These are phyloP conservation scores for Triplophysa rosa DNA, from an alignment of 2,113 vertebrate species.

Conservation along the genomic window DNA sequence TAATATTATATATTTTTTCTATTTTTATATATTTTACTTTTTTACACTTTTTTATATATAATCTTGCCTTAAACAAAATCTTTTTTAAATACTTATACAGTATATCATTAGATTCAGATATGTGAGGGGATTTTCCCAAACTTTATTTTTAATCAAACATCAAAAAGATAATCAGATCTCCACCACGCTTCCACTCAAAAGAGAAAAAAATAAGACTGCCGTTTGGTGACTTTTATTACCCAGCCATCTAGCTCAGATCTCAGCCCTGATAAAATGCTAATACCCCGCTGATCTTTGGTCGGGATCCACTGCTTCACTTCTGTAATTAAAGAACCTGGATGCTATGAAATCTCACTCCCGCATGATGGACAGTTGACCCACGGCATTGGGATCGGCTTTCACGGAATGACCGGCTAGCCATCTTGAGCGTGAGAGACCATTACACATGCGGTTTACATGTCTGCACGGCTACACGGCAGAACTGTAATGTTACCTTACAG, in stretches of 20 bases:
- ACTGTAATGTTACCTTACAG: constrained; percentile 38
- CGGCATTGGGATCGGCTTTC: constrained; percentile 56
- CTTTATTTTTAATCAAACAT: neutral
- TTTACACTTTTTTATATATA: too few species aligned
- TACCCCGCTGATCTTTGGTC: constrained; percentile 19
- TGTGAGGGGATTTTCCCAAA: neutral
- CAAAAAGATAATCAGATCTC: neutral
- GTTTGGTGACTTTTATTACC: constrained; percentile 11
- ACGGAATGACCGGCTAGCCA: constrained; percentile 51
- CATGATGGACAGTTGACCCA: constrained; percentile 61
- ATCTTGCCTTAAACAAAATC: too few species aligned
- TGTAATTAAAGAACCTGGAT: constrained; percentile 42
- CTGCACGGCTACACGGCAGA: constrained; percentile 28
- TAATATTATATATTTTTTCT: too few species aligned
- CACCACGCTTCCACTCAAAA: neutral
- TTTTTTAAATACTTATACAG: neutral
- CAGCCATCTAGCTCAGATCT: constrained; percentile 5
- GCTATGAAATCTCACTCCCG: constrained; percentile 30
- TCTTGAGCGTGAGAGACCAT: constrained; percentile 10
- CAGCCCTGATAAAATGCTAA: constrained; percentile 28
- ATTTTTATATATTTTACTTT: neutral
- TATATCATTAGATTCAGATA: neutral
- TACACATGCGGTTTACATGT: constrained; percentile 37
- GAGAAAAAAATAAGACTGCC: constrained; percentile 2
- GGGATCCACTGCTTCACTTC: constrained; percentile 28